Base-by-base conservation (phyloP, 1,140 invertebrate genomes). In the Drosophila suzukii region DNA sequence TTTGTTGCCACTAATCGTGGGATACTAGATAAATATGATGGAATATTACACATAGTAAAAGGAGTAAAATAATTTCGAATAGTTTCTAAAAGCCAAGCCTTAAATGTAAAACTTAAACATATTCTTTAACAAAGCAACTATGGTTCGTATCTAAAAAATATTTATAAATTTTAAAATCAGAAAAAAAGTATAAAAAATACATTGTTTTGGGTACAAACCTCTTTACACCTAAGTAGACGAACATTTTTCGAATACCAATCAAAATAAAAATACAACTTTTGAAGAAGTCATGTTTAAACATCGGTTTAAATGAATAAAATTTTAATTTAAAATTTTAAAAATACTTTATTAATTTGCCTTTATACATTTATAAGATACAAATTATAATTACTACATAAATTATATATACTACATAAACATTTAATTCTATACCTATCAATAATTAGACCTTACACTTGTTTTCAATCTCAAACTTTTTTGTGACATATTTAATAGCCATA, bases 191-290 rank as follows among this genome's bases (percentile, higher is more conserved):
- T 1, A 2, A 20, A 6, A 24, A 4, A 20, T 12, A 17, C 0
- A 12, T 0, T 4, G 20, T 24, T 17, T 24, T 17, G 17, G 10
- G 12, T 39, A 39, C 38, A 39, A 13, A 39, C 38, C 11, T 39
- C 7, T 34, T 10, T 8, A 34, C 32, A 34, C 10, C 2, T 10
- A 1, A 34, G 7, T 34, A 2, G 8, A 34, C 8, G 8, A 10
- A 39, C 10, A 38, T 12, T 38, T 12, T 7, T 39, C 1, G 3
- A 39, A 4, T 11, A 12, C 17, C 12, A 47, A 24, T 27, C 3
- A 27, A 47, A 47, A 47, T 47, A 24, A 30, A 27, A 49, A 49
- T 49, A 15, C 13, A 27, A 49, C 30, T 49, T 49, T 46, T 6
- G 5, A 39, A 3, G n/a, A n/a, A 0, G 27, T 27, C 3, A 20